These are phyloP conservation scores for Ditula angustiorana DNA, from an alignment of 2,888 invertebrate genomes.

Conservation along the genomic window DNA sequence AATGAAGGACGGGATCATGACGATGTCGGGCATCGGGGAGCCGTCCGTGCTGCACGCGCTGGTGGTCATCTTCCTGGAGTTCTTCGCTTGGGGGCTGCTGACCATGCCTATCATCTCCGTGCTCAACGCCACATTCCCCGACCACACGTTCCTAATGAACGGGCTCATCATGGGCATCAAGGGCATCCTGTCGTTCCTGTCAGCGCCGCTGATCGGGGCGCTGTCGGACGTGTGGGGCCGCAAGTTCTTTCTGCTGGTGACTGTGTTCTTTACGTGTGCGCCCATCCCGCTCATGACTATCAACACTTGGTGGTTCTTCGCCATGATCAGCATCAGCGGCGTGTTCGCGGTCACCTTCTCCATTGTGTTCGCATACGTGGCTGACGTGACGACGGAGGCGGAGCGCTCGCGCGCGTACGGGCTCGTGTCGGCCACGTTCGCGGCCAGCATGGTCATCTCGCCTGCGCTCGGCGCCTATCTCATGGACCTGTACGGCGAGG, in stretches of 20 bases:
- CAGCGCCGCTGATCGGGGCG: slow-evolving; percentile 98
- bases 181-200: slow-evolving; percentile 98
- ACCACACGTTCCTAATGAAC: slow-evolving; percentile 99
- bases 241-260: slow-evolving; percentile 98
- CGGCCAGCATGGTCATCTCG: slow-evolving; percentile 99
- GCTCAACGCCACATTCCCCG: slow-evolving; percentile 98
- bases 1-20: slow-evolving; percentile 95
- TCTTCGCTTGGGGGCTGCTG: slow-evolving; percentile 99
- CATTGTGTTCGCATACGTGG: slow-evolving; percentile 99
- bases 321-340: slow-evolving; percentile 99
- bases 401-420: slow-evolving; percentile 98
- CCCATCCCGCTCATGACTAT: slow-evolving; percentile 99
- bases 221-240: slow-evolving; percentile 99
- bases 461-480: slow-evolving; percentile 97
- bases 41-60: slow-evolving; percentile 99
- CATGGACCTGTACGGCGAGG: slow-evolving; percentile 93
- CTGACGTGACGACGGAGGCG: slow-evolving; percentile 98
- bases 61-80: slow-evolving; percentile 99
- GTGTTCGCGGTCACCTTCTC: slow-evolving; percentile 99
- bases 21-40: slow-evolving; percentile 95
- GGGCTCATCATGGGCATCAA: slow-evolving; percentile 99
- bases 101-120: slow-evolving; percentile 98
- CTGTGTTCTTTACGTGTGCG: slow-evolving; percentile 99
- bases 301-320: slow-evolving; percentile 99
- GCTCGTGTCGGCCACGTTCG: slow-evolving; percentile 99